A percentile compares a stretch with the other conserved stretches of the same genome.
Evolutionary conservation across 2,797 vertebrate species (phyloP).

Genomic region (Cirrhinus molitorella): DNA sequence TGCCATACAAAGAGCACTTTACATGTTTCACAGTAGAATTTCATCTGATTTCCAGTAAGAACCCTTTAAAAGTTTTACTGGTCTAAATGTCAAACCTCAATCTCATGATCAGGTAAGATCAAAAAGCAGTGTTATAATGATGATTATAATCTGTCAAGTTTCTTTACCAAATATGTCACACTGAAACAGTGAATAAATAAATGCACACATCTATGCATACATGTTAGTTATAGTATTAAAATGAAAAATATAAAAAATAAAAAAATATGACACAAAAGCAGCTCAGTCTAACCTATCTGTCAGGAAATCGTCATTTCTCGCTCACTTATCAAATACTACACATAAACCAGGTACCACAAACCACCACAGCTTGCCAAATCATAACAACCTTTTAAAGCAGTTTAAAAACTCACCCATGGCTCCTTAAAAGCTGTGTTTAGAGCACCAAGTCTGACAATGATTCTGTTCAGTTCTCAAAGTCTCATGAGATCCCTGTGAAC

Average conservation of each 20-base stretch:
- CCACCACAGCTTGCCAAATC: not conserved
- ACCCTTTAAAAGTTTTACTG: not conserved
- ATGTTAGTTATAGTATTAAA: not conserved
- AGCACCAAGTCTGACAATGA: constrained; percentile 45
- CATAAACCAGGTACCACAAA: not conserved
- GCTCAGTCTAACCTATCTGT: not conserved
- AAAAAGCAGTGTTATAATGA: not conserved
- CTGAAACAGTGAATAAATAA: not conserved
- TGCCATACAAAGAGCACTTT: not conserved
- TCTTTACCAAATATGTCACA: not conserved
- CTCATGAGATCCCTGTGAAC: constrained; percentile 33
- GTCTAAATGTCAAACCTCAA: not conserved
- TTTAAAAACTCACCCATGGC: constrained; percentile 79
- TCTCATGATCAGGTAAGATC: not conserved
- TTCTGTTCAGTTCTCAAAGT: constrained; percentile 52
- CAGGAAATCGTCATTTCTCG: not conserved
- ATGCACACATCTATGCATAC: not conserved
- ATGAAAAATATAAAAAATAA: not conserved
- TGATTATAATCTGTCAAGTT: not conserved
- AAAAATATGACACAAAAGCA: not conserved
- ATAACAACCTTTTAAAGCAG: not conserved
- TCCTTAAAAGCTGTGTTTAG: constrained; percentile 29
- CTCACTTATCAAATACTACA: not conserved
- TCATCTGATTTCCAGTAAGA: not conserved
- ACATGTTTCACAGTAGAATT: not conserved